These are phyloP conservation scores for Leptatherina wallacei DNA, from an alignment of 2,797 vertebrate genomes.

Conservation along the genomic window DNA sequence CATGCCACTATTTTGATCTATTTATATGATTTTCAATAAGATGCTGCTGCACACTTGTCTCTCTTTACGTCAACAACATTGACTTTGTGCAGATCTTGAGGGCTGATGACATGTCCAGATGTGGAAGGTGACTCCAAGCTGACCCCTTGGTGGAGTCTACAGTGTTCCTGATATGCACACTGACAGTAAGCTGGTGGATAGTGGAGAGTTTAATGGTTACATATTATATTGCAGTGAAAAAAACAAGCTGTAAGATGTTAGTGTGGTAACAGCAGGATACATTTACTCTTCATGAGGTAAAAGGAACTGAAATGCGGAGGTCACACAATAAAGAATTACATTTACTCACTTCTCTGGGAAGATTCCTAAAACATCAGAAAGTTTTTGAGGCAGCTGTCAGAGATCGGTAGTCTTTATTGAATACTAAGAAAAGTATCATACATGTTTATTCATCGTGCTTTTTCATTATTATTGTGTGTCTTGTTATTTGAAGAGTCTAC, in stretches of 20 bases:
- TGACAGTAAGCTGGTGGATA: slow-evolving; percentile 40
- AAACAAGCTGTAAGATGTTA: slow-evolving; percentile 7
- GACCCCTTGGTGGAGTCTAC: slow-evolving; percentile 61
- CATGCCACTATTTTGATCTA: background rate
- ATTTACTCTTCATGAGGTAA: slow-evolving; percentile 2
- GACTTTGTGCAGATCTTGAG: slow-evolving; percentile 59
- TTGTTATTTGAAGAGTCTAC: no score
- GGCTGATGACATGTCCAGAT: slow-evolving; percentile 83
- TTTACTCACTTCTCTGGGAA: background rate
- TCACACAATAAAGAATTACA: background rate
- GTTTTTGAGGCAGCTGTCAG: background rate
- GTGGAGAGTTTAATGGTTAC: slow-evolving; percentile 30
- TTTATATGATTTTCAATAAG: slow-evolving; percentile 13
- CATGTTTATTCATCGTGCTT: background rate
- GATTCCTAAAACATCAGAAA: background rate
- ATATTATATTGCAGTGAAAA: slow-evolving; percentile 34
- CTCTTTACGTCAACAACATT: slow-evolving; percentile 29
- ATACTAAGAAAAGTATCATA: background rate
- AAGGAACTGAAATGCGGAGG: background rate
- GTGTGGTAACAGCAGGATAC: background rate
- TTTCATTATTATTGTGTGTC: no score
- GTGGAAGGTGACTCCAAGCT: slow-evolving; percentile 68
- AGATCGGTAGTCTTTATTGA: background rate
- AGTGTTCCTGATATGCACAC: slow-evolving; percentile 56
- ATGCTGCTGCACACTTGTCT: slow-evolving; percentile 13